Evolutionary conservation across 2,113 vertebrate genomes (phyloP), one percentile per base, ranked within the genome.

Genomic region (Petroica traversi): DNA sequence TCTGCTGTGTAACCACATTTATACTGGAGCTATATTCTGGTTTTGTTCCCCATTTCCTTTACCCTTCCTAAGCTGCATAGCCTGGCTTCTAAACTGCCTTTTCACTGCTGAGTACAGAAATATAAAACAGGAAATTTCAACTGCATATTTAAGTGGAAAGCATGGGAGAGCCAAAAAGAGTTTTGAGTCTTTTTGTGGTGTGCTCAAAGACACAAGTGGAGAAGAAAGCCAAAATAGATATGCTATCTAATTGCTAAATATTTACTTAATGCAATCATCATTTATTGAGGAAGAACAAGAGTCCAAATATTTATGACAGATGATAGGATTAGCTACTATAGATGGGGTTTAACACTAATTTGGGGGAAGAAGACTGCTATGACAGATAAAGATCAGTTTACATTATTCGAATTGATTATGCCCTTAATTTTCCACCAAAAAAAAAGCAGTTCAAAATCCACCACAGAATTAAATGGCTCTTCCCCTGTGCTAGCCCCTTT

Each of bases 51-150:
- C 51, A 88, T 92, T 94, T 95, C 38, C 71, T 95, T 89, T 82
- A 89, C 89, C 64, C 71, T 82, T 80, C 59, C 54, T 88, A 89
- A 91, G 48, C 58, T 69, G 51, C 55, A 74, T 0, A 80, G 75
- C 43, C 85, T 63, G 45, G 72, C 28, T 83, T 87, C 90, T 90
- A 71, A 80, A 94, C 8, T 48, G 63, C 28, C 51, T 96, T 76
- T 94, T 88, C 55, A 88, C 49, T 83, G 59, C 85, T 84, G 91
- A 95, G 22, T 82, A 88, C 33, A 80, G 68, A 94, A 96, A 73
- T 59, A 77, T 31, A 85, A 23, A 90, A 79, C 63, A 93, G 82
- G 74, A 95, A 97, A 94, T 86, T 85, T 93, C 82, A 93, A 85
- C 57, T 54, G 25, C 25, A 23, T 48, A 82, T 82, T 85, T 82